Evolutionary conservation across 1,140 invertebrate species (phyloP), one percentile per base, ranked within the genome.

Genomic region (Megathymus violae): DNA sequence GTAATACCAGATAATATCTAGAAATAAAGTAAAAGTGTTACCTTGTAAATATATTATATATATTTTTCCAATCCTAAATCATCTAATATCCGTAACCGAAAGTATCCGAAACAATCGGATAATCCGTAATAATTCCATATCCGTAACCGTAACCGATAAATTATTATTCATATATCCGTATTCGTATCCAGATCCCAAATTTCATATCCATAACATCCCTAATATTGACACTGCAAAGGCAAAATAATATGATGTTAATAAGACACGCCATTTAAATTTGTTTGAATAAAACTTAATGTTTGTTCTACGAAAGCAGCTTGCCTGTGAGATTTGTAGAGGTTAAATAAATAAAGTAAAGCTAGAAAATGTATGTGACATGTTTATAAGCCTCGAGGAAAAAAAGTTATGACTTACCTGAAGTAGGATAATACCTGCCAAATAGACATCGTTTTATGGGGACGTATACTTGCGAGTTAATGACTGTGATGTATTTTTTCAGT

Each of bases 371-470:
- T 31, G 9, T 31, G 27, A 31, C 27, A 9, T 22, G 19, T 22
- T 22, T 31, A 31, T 9, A 56, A n/a, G n/a, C n/a, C n/a, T n/a
- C n/a, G n/a, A n/a, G n/a, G n/a, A 59, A 56, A 59, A 59, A 40
- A 56, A 43, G 22, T 46, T 46, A 16, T 43, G 54, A 92, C 93
- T 93, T 93, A 96, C 96, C 96, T 94, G 95, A 93, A 76, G 95
- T 95, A 72, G 94, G 94, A 92, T 94, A 96, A 92, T 95, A 96
- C 93, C 94, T 94, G 87, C 94, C 92, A 91, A 95, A 94, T 82
- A 93, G 92, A 87, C 94, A 94, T 87, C 95, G 93, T 93, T 95
- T 96, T 83, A 97, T 92, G 56, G 95, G 93, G 73, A 93, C 93
- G 85, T 95, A 94, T 76, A 94, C 93, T 91, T 95, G 94, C 71